Evolutionary conservation across 2,888 invertebrate genomes (phyloP).

Genomic region (Lamellibrachia satsuma): DNA sequence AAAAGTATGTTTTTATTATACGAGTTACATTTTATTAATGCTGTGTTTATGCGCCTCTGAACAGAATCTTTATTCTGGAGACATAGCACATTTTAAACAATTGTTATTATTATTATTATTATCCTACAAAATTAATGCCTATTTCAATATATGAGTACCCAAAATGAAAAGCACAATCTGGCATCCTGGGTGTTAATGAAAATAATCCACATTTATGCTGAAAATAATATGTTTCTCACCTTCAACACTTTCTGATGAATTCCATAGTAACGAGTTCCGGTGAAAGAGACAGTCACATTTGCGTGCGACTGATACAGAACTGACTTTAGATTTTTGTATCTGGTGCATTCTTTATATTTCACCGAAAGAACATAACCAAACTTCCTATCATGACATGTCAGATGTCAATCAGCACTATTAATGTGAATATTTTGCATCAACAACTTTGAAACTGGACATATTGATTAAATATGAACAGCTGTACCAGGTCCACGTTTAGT

Average conservation of each 20-base stretch:
- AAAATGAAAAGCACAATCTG: no score
- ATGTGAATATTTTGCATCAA: neutral
- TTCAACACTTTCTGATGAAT: neutral
- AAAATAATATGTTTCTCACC: neutral
- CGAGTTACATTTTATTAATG: no score
- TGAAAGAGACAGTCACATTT: slow-evolving; percentile 11
- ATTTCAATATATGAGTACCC: no score
- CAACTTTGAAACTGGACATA: neutral
- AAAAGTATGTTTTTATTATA: no score
- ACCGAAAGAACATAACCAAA: neutral
- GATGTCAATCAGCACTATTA: neutral
- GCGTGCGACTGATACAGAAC: neutral
- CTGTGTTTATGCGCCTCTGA: no score
- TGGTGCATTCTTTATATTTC: neutral
- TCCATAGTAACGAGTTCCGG: neutral
- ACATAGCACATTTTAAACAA: no score
- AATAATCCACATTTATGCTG: no score
- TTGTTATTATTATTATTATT: no score
- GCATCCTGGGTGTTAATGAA: no score
- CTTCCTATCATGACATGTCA: neutral
- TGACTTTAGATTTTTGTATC: neutral
- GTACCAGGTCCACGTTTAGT: neutral
- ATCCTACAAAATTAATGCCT: no score
- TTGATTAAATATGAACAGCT: neutral
- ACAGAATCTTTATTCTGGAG: no score